Evolutionary conservation across 1,140 invertebrate species (phyloP), one percentile per base, ranked within the genome.

Genomic region (Ips typographus): DNA sequence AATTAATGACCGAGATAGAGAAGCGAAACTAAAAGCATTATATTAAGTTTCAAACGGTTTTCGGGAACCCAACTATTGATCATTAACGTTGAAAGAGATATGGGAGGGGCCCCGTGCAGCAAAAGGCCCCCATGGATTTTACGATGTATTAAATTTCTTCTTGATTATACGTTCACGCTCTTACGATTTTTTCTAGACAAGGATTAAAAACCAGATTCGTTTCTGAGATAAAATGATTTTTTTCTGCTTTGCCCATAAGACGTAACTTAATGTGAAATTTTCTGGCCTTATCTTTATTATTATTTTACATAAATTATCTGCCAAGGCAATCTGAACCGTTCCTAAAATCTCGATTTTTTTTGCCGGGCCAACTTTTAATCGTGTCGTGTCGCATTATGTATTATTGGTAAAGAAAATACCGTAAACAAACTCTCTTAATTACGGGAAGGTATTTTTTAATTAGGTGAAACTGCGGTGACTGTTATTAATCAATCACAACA

Each of bases 111-210:
- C 44, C 71, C 60, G 57, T 59, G 58, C 52, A 56, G 57, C 57
- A 62, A 66, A 62, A 68, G 59, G 68, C 68, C 69, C 69, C 69
- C 69, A 71, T 62, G 63, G 69, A 71, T 71, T 71, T 73, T 73
- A 73, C 70, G 70, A 72, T 70, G 70, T 73, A 73, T 72, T 72
- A 71, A 72, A 73, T 73, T 73, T 73, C 72, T 66, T 71, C 70
- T 73, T 72, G 70, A 73, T 73, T 73, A 73, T 73, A 72, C 55
- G 70, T 73, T 73, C 70, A 72, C 70, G 72, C 72, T 73, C 66
- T 73, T 73, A 73, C 64, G 72, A 73, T 73, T 73, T 71, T 73
- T 71, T 61, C 64, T 73, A 68, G 70, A 71, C 71, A 66, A 71
- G 71, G 64, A 72, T 72, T 72, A 72, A 72, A 72, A 72, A 56